phyloP scores from a whole-genome alignment of 2,888 invertebrate species.

The Stenolophus ochropezus region DNA sequence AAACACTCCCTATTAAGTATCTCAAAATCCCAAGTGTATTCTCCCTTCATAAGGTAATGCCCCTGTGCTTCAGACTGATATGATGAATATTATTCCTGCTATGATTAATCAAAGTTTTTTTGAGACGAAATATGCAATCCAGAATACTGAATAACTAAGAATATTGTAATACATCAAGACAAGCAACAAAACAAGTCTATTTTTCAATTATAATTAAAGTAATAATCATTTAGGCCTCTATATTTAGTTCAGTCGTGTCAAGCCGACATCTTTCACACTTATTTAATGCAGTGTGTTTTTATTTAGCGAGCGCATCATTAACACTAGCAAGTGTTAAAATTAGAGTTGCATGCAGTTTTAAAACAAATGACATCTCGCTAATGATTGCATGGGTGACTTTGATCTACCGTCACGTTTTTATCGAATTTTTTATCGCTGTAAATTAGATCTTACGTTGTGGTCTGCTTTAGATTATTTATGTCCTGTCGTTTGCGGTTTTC shows the following conservation, averaged over 20 bases:
- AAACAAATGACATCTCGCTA: neutral
- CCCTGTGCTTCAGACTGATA: no score
- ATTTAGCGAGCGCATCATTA: neutral
- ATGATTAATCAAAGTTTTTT: no score
- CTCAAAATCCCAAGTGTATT: no score
- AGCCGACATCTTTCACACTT: neutral
- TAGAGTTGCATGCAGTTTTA: neutral
- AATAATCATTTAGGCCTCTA: neutral
- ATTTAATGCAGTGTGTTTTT: neutral
- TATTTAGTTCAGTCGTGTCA: neutral
- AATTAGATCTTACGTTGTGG: constrained; percentile 46
- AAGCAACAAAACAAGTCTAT: neutral
- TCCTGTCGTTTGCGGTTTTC: constrained; percentile 46
- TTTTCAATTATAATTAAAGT: neutral
- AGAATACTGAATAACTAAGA: no score
- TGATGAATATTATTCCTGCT: no score
- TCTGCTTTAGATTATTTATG: constrained; percentile 45
- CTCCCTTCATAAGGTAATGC: no score
- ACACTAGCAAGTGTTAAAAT: neutral
- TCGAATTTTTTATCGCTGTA: constrained; percentile 28
- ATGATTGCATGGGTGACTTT: neutral
- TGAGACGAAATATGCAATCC: no score
- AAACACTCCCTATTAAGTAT: no score
- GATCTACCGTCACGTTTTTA: constrained; percentile 21
- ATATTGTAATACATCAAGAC: no score